Conservation (phyloP, 1,140 invertebrate genomes). For the Macrotrachela quadricornifera region DNA sequence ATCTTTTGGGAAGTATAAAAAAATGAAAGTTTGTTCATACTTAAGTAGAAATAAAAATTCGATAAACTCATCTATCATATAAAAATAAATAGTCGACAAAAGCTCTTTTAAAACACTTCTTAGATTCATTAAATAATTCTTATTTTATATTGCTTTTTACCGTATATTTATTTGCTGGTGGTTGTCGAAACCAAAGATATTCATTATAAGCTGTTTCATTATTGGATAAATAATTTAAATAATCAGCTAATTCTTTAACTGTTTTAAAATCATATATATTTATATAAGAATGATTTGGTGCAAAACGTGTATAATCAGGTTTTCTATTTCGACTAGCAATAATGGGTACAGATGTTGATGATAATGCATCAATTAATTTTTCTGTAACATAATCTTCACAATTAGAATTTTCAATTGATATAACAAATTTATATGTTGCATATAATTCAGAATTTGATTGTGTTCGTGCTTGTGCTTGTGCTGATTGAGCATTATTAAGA, state of each 20-base stretch:
- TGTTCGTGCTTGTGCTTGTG: background rate
- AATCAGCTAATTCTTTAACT: constrained; percentile 2
- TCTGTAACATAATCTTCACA: background rate
- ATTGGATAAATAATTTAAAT: constrained; percentile 1
- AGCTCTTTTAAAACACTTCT: too few relatives aligned
- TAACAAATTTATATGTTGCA: background rate
- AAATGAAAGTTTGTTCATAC: too few relatives aligned
- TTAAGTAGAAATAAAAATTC: too few relatives aligned
- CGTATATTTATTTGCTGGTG: too few relatives aligned
- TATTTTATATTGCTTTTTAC: too few relatives aligned
- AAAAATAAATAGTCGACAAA: too few relatives aligned
- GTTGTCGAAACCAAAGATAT: background rate
- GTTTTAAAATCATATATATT: background rate
- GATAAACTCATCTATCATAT: too few relatives aligned
- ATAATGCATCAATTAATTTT: background rate
- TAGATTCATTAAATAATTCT: too few relatives aligned
- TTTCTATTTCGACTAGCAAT: background rate
- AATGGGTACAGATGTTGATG: background rate
- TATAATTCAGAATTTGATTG: background rate
- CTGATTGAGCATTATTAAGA: constrained; percentile 9
- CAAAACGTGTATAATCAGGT: background rate
- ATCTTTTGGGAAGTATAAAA: too few relatives aligned
- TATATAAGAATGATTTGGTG: background rate
- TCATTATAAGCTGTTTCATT: constrained; percentile 6
- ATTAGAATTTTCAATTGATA: background rate